Evolutionary conservation across 2,888 invertebrate species (phyloP).

Genomic region (Drosophila putrida): DNA sequence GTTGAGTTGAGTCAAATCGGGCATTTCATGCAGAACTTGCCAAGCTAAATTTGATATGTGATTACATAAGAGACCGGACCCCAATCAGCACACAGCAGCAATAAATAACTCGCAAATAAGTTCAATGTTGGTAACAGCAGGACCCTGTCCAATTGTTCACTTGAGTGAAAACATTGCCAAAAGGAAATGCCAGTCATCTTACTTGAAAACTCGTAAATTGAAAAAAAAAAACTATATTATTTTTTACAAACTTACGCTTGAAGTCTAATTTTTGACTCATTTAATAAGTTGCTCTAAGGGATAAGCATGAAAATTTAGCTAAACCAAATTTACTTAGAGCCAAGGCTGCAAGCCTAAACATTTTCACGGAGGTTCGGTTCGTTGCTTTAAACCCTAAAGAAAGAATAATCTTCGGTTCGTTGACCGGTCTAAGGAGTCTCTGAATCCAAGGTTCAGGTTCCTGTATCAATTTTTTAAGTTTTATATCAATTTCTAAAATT

Average conservation of each 20-base stretch:
- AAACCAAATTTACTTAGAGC: neutral
- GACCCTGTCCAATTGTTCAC: slow-evolving; percentile 3
- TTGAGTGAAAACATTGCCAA: slow-evolving; percentile 13
- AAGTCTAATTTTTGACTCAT: slow-evolving; percentile 10
- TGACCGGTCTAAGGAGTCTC: too few species aligned
- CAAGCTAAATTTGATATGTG: slow-evolving; percentile 47
- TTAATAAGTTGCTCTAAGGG: neutral
- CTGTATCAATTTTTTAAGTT: too few species aligned
- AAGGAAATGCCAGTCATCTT: neutral
- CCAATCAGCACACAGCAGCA: slow-evolving; percentile 40
- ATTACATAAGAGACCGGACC: slow-evolving; percentile 38
- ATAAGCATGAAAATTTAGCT: neutral
- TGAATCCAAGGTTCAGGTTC: too few species aligned
- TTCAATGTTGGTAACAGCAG: slow-evolving; percentile 14
- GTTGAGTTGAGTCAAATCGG: slow-evolving; percentile 11
- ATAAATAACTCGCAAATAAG: slow-evolving; percentile 46
- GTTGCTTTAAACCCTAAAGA: too few species aligned
- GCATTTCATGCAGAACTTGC: slow-evolving; percentile 46
- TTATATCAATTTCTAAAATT: too few species aligned
- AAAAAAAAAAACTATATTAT: neutral
- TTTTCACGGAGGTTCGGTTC: too few species aligned
- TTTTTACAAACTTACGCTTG: neutral
- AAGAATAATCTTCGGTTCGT: too few species aligned
- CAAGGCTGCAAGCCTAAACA: too few species aligned
- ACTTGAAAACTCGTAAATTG: neutral